Evolutionary conservation across 2,113 vertebrate genomes (phyloP).

Genomic region (Pycnonotus jocosus): DNA sequence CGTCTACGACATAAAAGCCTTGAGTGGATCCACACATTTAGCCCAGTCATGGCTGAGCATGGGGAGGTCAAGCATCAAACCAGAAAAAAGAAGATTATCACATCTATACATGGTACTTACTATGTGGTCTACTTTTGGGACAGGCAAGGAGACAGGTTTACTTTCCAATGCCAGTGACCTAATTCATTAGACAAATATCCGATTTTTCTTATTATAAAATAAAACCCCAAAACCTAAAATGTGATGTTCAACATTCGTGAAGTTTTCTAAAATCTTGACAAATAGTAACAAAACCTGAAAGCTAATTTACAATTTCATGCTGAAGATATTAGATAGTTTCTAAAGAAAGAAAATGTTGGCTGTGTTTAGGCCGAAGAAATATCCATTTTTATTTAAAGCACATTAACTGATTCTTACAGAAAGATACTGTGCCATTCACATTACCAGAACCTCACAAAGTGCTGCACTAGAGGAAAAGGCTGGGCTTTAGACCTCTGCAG

Average conservation of each 20-base stretch:
- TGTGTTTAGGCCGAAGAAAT: background rate
- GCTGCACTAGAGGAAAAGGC: background rate
- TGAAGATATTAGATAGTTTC: background rate
- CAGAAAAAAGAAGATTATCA: background rate
- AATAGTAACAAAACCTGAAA: background rate
- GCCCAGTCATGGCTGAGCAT: background rate
- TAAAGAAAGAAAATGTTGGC: background rate
- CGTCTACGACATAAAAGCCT: background rate
- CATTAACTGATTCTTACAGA: accelerated
- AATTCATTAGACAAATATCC: background rate
- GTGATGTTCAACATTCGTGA: background rate
- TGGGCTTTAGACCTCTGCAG: background rate
- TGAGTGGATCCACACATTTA: background rate
- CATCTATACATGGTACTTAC: background rate
- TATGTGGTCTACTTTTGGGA: background rate
- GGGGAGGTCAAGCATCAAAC: background rate
- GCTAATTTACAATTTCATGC: background rate
- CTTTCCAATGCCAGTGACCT: background rate
- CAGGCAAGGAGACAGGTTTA: background rate
- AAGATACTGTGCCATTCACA: background rate
- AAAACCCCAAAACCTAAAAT: background rate
- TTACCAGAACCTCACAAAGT: background rate
- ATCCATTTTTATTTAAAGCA: background rate
- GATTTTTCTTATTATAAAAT: background rate
- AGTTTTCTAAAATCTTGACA: background rate